phyloP scores from a whole-genome alignment of 1,140 invertebrate species.

The Zelostemma sp. region DNA sequence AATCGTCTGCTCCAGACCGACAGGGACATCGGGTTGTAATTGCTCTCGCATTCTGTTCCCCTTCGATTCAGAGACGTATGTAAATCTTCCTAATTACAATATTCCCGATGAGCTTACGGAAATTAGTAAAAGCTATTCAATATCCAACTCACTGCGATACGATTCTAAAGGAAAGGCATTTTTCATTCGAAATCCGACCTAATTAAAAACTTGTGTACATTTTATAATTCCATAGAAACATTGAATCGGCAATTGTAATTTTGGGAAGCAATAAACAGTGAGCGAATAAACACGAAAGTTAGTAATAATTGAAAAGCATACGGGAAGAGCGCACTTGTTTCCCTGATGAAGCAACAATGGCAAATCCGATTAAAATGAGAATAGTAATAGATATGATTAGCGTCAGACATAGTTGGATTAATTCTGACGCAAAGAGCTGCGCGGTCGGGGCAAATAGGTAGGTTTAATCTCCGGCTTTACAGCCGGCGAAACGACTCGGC shows the following conservation, averaged over 20 bases:
- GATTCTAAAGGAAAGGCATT: no score
- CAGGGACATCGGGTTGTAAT: slow-evolving; percentile 5
- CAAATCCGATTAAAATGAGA: neutral
- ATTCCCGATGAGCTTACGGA: neutral
- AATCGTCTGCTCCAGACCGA: slow-evolving; percentile 6
- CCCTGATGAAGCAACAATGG: neutral
- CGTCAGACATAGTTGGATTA: slow-evolving; percentile 1
- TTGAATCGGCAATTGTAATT: no score
- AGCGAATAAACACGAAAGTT: no score
- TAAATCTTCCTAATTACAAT: slow-evolving; percentile 6
- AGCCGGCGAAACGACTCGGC: no score
- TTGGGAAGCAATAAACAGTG: no score
- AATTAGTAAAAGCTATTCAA: neutral
- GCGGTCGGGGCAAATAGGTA: slow-evolving; percentile 3
- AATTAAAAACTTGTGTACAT: no score
- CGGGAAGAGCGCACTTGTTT: no score
- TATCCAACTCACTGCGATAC: no score
- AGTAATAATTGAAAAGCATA: no score
- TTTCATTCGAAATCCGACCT: no score
- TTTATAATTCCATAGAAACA: no score
- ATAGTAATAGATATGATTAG: slow-evolving; percentile 1
- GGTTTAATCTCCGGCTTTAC: neutral
- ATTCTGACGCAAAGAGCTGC: neutral
- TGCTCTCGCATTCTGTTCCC: neutral
- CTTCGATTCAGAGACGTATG: neutral